These are phyloP conservation scores for Toxotes chatareus DNA, from an alignment of 2,113 vertebrate genomes.

Conservation along the genomic window DNA sequence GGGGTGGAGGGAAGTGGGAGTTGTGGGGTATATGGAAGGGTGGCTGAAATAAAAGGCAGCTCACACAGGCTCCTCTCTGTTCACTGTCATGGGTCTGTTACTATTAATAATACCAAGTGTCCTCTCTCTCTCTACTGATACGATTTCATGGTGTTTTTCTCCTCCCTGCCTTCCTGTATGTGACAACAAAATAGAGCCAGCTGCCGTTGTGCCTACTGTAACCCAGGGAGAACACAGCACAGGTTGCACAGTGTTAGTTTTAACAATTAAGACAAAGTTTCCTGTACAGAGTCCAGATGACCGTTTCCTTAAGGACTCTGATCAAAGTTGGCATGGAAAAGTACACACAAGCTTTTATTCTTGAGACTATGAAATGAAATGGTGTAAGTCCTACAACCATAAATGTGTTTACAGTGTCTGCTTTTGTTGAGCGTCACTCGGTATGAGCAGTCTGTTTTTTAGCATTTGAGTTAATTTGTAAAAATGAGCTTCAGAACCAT, in stretches of 20 bases:
- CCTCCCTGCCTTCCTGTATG: conserved; percentile 79
- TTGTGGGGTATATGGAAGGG: conserved; percentile 74
- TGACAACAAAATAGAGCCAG: conserved; percentile 85
- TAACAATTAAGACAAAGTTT: conserved; percentile 81
- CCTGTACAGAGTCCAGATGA: conserved; percentile 82
- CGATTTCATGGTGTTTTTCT: conserved; percentile 79
- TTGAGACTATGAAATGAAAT: conserved; percentile 46
- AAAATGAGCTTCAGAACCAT: background rate
- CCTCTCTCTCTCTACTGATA: conserved; percentile 78
- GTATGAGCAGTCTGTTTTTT: background rate
- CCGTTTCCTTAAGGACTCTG: conserved; percentile 55
- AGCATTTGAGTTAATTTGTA: conserved; percentile 3
- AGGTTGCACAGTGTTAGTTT: conserved; percentile 81
- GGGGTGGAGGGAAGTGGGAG: conserved; percentile 69
- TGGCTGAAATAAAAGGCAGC: conserved; percentile 84
- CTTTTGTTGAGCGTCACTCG: background rate
- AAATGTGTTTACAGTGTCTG: conserved; percentile 6
- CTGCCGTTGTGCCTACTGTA: conserved; percentile 72
- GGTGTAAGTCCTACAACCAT: conserved; percentile 14
- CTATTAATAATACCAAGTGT: conserved; percentile 87
- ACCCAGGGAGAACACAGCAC: conserved; percentile 73
- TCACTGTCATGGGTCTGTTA: conserved; percentile 84
- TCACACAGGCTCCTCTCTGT: conserved; percentile 84
- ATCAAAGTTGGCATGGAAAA: conserved; percentile 74
- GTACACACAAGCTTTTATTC: conserved; percentile 33